Evolutionary conservation across 2,113 vertebrate genomes (phyloP), one percentile per base, ranked within the genome.

Genomic region (Danio rerio): DNA sequence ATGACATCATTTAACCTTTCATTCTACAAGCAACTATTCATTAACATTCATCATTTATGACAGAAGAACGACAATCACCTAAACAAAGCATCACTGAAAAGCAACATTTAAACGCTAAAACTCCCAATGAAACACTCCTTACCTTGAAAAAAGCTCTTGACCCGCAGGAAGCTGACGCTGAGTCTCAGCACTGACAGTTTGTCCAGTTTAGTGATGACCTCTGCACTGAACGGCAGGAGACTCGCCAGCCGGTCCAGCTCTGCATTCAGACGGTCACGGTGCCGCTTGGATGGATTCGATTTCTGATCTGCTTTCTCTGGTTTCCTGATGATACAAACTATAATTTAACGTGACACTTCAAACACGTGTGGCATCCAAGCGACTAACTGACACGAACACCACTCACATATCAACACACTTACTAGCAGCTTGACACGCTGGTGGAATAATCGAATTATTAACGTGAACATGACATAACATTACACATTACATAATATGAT

Each of bases 181-280:
- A 96, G 95, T 5, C 95, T 94, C 86, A 96, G 76, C 61, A 96
- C 93, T 0, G 95, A 96, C 3, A 96, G 94, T 76, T 96, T 96
- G 90, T 96, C 95, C 91, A 96, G 88, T 88, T 96, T 96, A 0
- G 95, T 91, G 74, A 94, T 92, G 56, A 96, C 85, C 18, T 96
- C 95, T 0, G 94, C 92, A 0, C 94, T 90, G 10, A 96, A 94
- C 0, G 95, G 95, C 70, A 96, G 89, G 53, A 96, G 93, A 81
- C 93, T 93, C 86, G 95, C 95, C 86, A 96, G 86, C 3, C 95
- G 94, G 77, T 96, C 95, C 85, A 96, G 89, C 80, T 96, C 95
- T 0, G 95, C 93, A 0, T 96, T 96, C 84, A 96, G 90, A 3
- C 95, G 94, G 70, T 96, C 95, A 55, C 95, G 90, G 87, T 96